phyloP scores from a whole-genome alignment of 2,113 vertebrate genomes.

The Platysternon megacephalum region DNA sequence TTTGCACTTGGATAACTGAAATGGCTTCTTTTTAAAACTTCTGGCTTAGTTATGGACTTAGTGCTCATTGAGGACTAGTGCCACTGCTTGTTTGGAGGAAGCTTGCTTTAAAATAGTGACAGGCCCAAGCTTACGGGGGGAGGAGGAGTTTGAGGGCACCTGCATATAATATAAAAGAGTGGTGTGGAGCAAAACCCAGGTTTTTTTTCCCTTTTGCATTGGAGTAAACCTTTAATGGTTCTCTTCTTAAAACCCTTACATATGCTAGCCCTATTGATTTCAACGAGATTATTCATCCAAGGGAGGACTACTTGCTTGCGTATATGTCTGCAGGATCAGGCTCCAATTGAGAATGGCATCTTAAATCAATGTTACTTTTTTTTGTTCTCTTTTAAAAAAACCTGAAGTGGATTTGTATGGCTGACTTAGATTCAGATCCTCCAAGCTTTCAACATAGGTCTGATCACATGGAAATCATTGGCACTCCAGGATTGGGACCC shows the following conservation, averaged over 20 bases:
- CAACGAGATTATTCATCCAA: neutral
- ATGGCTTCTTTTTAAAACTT: neutral
- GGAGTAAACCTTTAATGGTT: neutral
- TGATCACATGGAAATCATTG: neutral
- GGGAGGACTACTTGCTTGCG: neutral
- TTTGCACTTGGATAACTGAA: neutral
- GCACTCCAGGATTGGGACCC: neutral
- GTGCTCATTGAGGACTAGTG: neutral
- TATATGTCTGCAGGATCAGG: neutral
- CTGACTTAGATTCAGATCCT: neutral
- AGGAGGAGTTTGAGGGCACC: neutral
- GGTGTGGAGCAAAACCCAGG: neutral
- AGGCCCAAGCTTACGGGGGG: neutral
- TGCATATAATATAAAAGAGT: neutral
- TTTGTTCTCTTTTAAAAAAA: constrained; percentile 16
- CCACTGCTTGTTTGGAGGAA: neutral
- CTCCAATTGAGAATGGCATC: neutral
- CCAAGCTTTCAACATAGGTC: neutral
- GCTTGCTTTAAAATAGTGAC: neutral
- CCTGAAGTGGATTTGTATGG: neutral
- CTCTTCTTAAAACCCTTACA: neutral
- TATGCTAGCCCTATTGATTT: neutral
- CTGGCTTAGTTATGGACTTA: neutral
- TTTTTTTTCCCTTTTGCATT: neutral
- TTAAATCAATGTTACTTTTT: neutral